Base-by-base conservation (phyloP, 1,140 invertebrate species). In the Cecropterus lyciades region DNA sequence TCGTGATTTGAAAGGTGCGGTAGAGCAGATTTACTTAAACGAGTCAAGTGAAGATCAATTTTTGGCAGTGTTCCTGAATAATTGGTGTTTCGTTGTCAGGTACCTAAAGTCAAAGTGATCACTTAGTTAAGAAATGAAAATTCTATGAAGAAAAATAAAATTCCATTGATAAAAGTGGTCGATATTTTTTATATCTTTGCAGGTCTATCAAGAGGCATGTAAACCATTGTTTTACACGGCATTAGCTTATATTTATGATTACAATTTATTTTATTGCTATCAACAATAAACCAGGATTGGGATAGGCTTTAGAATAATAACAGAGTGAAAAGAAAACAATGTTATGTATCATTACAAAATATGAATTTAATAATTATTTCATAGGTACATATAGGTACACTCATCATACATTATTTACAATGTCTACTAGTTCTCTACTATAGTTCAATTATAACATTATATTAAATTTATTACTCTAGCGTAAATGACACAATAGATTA, bases 191-290 rank as follows among this genome's bases (percentile, higher is more conserved):
- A 3, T 24, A 24, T 24, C 15, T 69, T 72, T 92, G 67, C 81
- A 97, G 95, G 94, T 95, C 81, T 95, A 94, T 1, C 87, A 95
- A 16, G 94, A 94, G 64, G 93, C 95, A 68, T 97, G 96, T 96
- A 93, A 95, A 37, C 91, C 93, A 27, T 94, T 97, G 45, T 97
- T 97, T 76, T 95, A 94, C 78, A 94, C 96, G 40, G 95, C 95
- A 2, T 92, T 77, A 14, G 93, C 96, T 1, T 96, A 96, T 69
- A 85, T 93, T 11, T 95, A 3, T 95, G 95, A 1, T 10, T 95
- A 17, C 82, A 95, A 15, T 95, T 95, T 78, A 94, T 94, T 86
- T 15, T 94, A 6, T 94, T 95, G 27, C 95, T 94, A 17, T 94
- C 94, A 0, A 94, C 93, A 0, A 88, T 93, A 49, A 93, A 93